phyloP scores from a whole-genome alignment of 2,797 vertebrate genomes.

The Schizopygopsis pylzovi region DNA sequence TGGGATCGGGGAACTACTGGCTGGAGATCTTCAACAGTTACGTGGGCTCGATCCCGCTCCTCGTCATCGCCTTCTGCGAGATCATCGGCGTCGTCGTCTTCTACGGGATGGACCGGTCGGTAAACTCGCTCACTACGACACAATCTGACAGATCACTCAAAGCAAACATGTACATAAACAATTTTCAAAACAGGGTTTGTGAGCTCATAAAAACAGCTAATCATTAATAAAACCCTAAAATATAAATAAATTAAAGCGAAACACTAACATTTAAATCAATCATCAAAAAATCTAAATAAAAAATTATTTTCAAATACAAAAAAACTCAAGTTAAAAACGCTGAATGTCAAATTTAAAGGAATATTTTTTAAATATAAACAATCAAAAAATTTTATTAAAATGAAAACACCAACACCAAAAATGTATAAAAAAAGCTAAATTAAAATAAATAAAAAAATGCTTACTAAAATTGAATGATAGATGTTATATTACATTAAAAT shows the following conservation, averaged over 20 bases:
- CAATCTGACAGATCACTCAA: not conserved
- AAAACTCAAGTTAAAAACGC: not conserved
- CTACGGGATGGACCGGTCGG: slow-evolving; percentile 85
- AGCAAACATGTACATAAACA: not conserved
- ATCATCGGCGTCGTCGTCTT: slow-evolving; percentile 77
- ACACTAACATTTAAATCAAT: not conserved
- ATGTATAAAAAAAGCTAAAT: not conserved
- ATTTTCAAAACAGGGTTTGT: not conserved
- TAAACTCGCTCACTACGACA: not conserved
- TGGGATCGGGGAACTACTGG: slow-evolving; percentile 93
- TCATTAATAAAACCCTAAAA: not conserved
- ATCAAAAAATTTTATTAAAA: not conserved
- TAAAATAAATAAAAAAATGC: not conserved
- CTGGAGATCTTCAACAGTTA: slow-evolving; percentile 89
- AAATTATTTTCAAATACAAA: not conserved
- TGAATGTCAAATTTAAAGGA: not conserved
- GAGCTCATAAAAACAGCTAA: not conserved
- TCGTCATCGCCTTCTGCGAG: slow-evolving; percentile 88
- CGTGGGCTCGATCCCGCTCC: slow-evolving; percentile 82
- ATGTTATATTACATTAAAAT: too few relatives aligned
- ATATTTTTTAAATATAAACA: not conserved
- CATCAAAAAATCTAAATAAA: not conserved
- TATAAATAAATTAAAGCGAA: not conserved
- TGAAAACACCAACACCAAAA: not conserved
- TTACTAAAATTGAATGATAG: too few relatives aligned